phyloP scores from a whole-genome alignment of 2,888 invertebrate genomes.

The Orchestes rusci region DNA sequence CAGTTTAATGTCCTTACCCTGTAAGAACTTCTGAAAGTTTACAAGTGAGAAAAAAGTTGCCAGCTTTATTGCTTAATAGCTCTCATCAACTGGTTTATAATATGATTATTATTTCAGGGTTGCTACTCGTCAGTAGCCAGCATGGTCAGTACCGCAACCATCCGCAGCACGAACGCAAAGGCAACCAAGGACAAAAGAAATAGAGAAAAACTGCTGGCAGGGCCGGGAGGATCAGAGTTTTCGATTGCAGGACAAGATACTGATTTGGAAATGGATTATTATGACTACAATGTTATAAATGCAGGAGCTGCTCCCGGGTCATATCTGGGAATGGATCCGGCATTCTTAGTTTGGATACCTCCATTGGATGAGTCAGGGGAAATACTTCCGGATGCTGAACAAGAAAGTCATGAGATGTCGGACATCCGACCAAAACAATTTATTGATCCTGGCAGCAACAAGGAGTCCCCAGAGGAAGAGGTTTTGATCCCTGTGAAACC shows the following conservation, averaged over 20 bases:
- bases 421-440: constrained; percentile 37
- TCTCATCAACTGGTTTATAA: too few relatives aligned
- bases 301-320: constrained; percentile 78
- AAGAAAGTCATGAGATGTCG: constrained; percentile 45
- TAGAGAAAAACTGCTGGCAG: constrained; percentile 58
- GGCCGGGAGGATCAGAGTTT: constrained; percentile 64
- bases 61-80: too few relatives aligned
- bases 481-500: constrained; percentile 44
- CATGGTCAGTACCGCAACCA: constrained; percentile 58
- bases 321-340: constrained; percentile 77
- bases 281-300: constrained; percentile 83
- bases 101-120: constrained; percentile 51
- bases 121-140: constrained; percentile 66
- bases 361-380: constrained; percentile 64
- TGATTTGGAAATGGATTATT: constrained; percentile 80
- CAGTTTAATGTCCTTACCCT: too few relatives aligned
- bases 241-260: constrained; percentile 65
- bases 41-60: too few relatives aligned
- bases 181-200: constrained; percentile 75
- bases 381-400: constrained; percentile 53
- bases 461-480: constrained; percentile 57
- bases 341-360: constrained; percentile 82
- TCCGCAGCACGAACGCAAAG: constrained; percentile 59
- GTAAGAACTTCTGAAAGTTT: too few relatives aligned
- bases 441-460: constrained; percentile 59